Conservation (phyloP, 2,888 invertebrate species). For the Helobdella robusta region DNA sequence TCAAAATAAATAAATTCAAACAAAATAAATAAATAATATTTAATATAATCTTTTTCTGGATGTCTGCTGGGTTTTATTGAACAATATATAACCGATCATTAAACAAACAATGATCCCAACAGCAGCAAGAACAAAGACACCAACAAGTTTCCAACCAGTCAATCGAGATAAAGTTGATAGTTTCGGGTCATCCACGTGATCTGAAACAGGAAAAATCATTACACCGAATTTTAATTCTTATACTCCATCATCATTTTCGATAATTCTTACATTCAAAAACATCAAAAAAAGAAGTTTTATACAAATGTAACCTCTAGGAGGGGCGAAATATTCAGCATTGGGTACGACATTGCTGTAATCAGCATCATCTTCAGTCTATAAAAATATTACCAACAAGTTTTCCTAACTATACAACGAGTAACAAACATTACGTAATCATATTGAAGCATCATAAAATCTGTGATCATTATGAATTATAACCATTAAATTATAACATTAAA, state of each 20-base stretch:
- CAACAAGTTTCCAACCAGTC: constrained; percentile 81
- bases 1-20: too few relatives aligned
- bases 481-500: too few relatives aligned
- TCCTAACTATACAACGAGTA: too few relatives aligned
- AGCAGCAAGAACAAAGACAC: constrained; percentile 73
- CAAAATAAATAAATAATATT: too few relatives aligned
- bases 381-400: too few relatives aligned
- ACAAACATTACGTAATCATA: too few relatives aligned
- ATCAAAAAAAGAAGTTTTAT: too few relatives aligned
- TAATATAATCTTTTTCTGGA: constrained; percentile 75
- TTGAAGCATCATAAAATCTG: too few relatives aligned
- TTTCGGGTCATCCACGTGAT: constrained; percentile 77
- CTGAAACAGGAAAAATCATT: constrained; percentile 48
- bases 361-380: neutral
- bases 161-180: constrained; percentile 55
- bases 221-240: neutral
- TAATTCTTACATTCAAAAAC: too few relatives aligned
- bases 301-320: constrained; percentile 62
- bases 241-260: neutral
- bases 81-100: constrained; percentile 80
- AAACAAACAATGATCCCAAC: constrained; percentile 71
- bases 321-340: constrained; percentile 75
- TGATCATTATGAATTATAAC: too few relatives aligned
- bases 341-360: constrained; percentile 76
- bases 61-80: constrained; percentile 81